phyloP scores from a whole-genome alignment of 1,140 invertebrate genomes.

The Sesamia nonagrioides region DNA sequence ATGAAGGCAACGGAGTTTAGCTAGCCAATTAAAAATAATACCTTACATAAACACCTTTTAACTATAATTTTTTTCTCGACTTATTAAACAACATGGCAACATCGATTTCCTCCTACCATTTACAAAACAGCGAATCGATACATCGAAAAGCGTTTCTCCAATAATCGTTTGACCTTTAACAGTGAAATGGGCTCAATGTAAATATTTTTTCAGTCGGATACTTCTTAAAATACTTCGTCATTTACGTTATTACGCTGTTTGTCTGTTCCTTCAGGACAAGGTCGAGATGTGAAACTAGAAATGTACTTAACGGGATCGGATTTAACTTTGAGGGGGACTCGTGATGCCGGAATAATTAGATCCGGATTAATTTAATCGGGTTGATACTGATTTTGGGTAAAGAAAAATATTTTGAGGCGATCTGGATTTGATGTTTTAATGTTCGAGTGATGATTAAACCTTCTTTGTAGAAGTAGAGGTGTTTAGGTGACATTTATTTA shows the following conservation, averaged over 20 bases:
- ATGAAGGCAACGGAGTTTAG: too few species aligned
- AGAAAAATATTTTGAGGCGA: background rate
- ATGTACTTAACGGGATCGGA: constrained; percentile 14
- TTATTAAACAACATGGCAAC: too few species aligned
- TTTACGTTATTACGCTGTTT: constrained; percentile 33
- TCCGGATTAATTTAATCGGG: constrained; percentile 22
- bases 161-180: constrained; percentile 12
- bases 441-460: too few species aligned
- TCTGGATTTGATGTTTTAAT: background rate
- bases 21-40: too few species aligned
- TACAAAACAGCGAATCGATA: background rate
- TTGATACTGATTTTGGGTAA: background rate
- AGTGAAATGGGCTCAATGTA: constrained; percentile 4
- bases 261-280: constrained; percentile 46
- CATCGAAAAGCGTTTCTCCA: constrained; percentile 6
- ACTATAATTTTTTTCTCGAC: too few species aligned
- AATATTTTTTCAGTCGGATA: constrained; percentile 27
- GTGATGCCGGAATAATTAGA: constrained; percentile 15
- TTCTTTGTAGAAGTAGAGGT: background rate
- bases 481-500: background rate
- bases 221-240: constrained; percentile 34
- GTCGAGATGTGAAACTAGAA: constrained; percentile 17
- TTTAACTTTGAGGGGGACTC: constrained; percentile 11
- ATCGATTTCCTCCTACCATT: too few species aligned
- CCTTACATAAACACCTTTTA: too few species aligned